A percentile compares a stretch with the other conserved stretches of the same genome.
Conservation (phyloP, 2,113 vertebrate genomes). For the Opisthocomus hoazin region DNA sequence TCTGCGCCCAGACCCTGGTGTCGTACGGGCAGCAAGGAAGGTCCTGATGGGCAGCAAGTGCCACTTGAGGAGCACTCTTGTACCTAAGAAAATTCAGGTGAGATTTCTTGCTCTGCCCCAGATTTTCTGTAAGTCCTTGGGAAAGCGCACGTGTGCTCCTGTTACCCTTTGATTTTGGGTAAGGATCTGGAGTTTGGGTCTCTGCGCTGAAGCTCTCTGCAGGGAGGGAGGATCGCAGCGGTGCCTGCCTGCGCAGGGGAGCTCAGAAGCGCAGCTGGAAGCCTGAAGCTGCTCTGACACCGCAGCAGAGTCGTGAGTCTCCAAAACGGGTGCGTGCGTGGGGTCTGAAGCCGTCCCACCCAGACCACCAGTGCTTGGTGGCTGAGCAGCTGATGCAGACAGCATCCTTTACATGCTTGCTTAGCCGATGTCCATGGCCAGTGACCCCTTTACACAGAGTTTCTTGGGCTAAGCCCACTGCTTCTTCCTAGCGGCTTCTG, state of each 20-base stretch:
- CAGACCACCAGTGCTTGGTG: neutral
- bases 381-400: neutral
- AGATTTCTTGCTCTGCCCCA: neutral
- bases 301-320: neutral
- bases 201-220: neutral
- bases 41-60: neutral
- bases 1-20: accelerated
- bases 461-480: neutral
- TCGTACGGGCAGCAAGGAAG: accelerated
- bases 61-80: neutral
- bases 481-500: neutral
- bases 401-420: neutral
- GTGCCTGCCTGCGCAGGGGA: neutral
- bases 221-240: neutral
- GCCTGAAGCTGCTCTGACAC: accelerated
- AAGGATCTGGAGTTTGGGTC: neutral
- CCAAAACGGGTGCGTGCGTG: accelerated
- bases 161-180: neutral
- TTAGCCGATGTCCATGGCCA: accelerated
- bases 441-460: neutral
- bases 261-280: neutral
- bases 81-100: neutral
- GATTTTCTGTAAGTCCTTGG: neutral
- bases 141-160: neutral
- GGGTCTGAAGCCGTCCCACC: neutral